Evolutionary conservation across 2,113 vertebrate species (phyloP), one percentile per base, ranked within the genome.

Genomic region (Erythrocercus mccallii): DNA sequence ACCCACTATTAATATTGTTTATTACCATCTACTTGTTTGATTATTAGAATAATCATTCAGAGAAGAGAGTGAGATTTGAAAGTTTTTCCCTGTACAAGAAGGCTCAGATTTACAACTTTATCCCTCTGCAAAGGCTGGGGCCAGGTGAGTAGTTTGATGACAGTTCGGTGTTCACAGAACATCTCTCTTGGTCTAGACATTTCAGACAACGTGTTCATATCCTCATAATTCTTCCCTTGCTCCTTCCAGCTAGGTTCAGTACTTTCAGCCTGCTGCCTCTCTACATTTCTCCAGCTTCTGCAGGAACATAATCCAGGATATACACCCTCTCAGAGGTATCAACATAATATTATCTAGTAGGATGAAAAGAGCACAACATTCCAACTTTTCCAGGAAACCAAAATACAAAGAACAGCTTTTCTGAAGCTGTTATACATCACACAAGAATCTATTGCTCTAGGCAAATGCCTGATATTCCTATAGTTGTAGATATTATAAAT

Each of bases 141-240:
- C 13, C 11, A 27, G 37, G 28, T 56, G 9, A 56, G 4, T 12
- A 56, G 12, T 44, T n/a, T 64, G 42, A 24, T 61, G 31, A 8
- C 9, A 35, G 62, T 45, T 93, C 31, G 42, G 17, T 5, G 12
- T 65, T 72, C 50, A 57, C 28, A 53, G n/a, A 84, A 69, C 15
- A 70, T 22, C 6, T 44, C 8, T 6, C 19, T 77, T n/a, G 3
- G n/a, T 77, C 28, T 11, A 73, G 42, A 91, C 81, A 57, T 65
- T 69, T 56, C 3, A 1, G 10, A 31, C 11, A 53, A 37, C 0
- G 1, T 2, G 0, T 65, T 83, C 54, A 42, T 3, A 11, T 35
- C 25, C 19, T 58, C n/a, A 45, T 22, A 79, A 47, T 38, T 86
- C 0, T 0, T 56, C 16, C 24, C 35, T 92, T 80, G 6, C 13